These are phyloP conservation scores for Promerops cafer DNA, from an alignment of 2,113 vertebrate species.

Conservation along the genomic window DNA sequence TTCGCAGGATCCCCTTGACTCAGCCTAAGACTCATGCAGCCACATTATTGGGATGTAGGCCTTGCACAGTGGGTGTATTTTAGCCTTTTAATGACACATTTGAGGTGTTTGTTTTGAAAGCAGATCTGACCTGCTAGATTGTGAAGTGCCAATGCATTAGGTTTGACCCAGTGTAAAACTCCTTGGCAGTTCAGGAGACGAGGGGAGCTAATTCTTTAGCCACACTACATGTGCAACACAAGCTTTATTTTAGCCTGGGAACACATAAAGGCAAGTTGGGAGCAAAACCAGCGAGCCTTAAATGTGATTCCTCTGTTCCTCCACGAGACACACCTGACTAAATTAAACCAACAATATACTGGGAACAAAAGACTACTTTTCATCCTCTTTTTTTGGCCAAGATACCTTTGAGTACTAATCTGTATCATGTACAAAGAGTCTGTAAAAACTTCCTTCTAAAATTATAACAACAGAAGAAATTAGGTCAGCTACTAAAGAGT, in stretches of 20 bases:
- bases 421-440: neutral
- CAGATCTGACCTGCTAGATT: neutral
- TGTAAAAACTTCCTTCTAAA: slow-evolving; percentile 13
- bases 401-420: neutral
- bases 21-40: rapidly evolving
- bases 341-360: neutral
- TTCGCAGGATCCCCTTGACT: neutral
- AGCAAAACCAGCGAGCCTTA: neutral
- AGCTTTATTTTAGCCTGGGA: neutral
- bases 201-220: neutral
- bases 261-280: neutral
- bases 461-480: slow-evolving; percentile 27
- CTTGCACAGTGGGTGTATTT: neutral
- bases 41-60: neutral
- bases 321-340: neutral
- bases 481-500: slow-evolving; percentile 3
- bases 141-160: neutral
- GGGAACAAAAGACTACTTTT: neutral
- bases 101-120: neutral
- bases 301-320: neutral
- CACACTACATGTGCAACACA: neutral
- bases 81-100: neutral
- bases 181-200: neutral
- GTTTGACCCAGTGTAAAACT: neutral
- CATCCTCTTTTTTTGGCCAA: neutral